Conservation (phyloP, 2,113 vertebrate species). For the Asarcornis scutulata region DNA sequence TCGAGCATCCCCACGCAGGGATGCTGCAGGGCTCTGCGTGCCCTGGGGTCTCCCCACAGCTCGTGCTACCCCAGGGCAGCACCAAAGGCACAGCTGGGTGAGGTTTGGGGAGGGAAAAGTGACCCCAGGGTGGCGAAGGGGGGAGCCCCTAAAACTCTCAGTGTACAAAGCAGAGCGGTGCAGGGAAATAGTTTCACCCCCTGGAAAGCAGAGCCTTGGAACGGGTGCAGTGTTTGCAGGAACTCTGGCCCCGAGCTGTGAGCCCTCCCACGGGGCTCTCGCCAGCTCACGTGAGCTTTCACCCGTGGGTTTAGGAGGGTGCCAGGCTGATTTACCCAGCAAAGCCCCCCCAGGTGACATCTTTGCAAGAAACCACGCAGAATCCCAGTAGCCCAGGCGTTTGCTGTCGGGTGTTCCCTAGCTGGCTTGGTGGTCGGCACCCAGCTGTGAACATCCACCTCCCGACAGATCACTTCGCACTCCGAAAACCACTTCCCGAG, state of each 20-base stretch:
- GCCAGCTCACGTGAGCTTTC: rapidly evolving
- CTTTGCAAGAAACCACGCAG: background rate
- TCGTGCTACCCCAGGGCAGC: background rate
- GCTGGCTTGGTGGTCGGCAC: rapidly evolving
- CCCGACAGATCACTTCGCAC: rapidly evolving
- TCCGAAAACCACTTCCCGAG: background rate
- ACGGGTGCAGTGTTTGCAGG: background rate
- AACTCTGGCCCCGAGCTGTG: background rate
- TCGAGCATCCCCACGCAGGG: background rate
- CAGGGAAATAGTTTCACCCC: background rate
- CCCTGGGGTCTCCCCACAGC: too few species aligned
- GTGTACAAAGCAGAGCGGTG: background rate
- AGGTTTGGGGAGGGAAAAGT: background rate
- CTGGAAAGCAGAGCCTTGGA: background rate
- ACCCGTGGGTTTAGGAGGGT: background rate
- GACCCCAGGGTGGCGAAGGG: too few species aligned
- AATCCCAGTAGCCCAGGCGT: background rate
- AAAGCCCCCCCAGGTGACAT: background rate
- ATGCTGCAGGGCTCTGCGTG: background rate
- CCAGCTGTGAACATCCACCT: background rate
- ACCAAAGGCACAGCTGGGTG: background rate
- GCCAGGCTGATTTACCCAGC: background rate
- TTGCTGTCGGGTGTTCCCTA: background rate
- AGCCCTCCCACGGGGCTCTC: background rate
- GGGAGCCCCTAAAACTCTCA: background rate